These are phyloP conservation scores for Drosophila crucigera DNA, from an alignment of 2,888 invertebrate species.

Conservation along the genomic window DNA sequence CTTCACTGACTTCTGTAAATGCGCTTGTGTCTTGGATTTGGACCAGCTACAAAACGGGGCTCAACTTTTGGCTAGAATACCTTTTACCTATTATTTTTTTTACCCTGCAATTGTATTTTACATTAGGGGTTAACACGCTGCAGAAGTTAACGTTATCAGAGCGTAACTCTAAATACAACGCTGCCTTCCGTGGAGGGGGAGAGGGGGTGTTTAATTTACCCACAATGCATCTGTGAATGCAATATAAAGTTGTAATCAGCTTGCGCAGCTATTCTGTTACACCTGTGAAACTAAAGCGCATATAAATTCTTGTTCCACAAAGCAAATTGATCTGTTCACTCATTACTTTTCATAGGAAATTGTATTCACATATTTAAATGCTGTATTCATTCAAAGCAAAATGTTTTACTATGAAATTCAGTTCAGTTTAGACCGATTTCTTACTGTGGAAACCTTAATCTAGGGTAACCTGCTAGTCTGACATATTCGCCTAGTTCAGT, in stretches of 20 bases:
- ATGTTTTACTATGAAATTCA: not conserved
- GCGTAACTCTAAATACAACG: constrained; percentile 50
- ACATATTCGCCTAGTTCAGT: not conserved
- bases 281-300: not conserved
- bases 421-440: not conserved
- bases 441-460: not conserved
- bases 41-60: constrained; percentile 8
- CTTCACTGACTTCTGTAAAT: constrained; percentile 32
- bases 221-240: not conserved
- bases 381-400: not conserved
- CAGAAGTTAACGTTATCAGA: constrained; percentile 53
- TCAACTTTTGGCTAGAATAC: not conserved
- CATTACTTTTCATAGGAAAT: not conserved
- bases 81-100: not conserved
- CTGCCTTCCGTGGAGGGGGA: not conserved
- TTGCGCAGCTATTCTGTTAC: not conserved
- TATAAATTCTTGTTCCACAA: not conserved
- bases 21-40: constrained; percentile 10
- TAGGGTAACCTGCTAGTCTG: not conserved
- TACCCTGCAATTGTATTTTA: not conserved
- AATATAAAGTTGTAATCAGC: not conserved
- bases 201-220: not conserved
- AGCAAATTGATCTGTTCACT: not conserved
- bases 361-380: not conserved
- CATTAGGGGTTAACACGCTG: constrained; percentile 4